phyloP scores from a whole-genome alignment of 35 echinoderm and acorn worm genomes.

The Lytechinus variegatus region DNA sequence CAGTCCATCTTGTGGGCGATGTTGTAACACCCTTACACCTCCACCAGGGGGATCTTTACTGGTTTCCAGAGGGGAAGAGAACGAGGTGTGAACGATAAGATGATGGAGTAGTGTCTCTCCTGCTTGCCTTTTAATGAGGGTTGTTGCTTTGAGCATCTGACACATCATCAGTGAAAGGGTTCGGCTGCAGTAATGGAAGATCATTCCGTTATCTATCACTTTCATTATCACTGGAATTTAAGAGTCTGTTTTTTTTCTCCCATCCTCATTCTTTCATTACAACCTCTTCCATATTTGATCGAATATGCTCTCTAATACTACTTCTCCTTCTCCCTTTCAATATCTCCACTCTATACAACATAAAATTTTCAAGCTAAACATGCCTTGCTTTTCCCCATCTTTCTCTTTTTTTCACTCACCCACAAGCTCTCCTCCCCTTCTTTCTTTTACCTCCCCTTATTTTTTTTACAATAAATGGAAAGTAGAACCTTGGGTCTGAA shows the following conservation, averaged over 20 bases:
- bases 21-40: not conserved
- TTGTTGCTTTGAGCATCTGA: not conserved
- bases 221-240: not conserved
- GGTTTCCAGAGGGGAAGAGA: not conserved
- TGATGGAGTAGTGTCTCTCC: constrained; percentile 19
- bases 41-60: not conserved
- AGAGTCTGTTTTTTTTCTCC: not conserved
- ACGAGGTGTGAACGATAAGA: constrained; percentile 3
- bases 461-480: not conserved
- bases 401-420: not conserved
- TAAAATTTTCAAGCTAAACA: not conserved
- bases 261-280: not conserved
- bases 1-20: not conserved
- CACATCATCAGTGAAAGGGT: constrained; percentile 28
- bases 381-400: not conserved
- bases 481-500: not conserved
- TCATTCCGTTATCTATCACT: constrained; percentile 38
- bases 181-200: not conserved
- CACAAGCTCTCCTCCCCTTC: not conserved
- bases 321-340: too few species aligned
- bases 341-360: not conserved
- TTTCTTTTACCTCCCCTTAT: not conserved
- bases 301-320: too few species aligned
- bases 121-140: constrained; percentile 28
- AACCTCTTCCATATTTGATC: not conserved